Evolutionary conservation across 1,140 invertebrate species (phyloP).

Genomic region (Danaus melanippus): DNA sequence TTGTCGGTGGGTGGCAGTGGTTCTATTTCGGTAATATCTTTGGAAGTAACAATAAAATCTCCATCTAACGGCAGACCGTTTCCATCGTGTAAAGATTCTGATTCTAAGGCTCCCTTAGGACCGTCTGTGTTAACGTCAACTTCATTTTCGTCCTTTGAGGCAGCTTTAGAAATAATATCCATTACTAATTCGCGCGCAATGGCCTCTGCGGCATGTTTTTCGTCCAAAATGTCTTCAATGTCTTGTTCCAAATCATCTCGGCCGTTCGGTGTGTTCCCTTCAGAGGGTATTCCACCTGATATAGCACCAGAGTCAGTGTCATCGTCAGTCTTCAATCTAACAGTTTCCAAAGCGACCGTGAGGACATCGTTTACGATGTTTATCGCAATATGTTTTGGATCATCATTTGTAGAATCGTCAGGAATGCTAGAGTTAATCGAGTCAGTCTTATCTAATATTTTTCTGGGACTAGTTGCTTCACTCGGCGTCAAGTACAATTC

Average conservation of each 20-base stretch:
- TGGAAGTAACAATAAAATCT: conserved; percentile 52
- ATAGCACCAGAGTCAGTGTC: conserved; percentile 61
- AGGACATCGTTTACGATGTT: conserved; percentile 68
- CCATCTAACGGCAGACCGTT: conserved; percentile 63
- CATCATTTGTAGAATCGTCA: conserved; percentile 72
- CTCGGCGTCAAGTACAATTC: conserved; percentile 76
- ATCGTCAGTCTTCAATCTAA: conserved; percentile 58
- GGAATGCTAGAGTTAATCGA: conserved; percentile 68
- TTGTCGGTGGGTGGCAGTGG: conserved; percentile 8
- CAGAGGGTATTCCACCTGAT: conserved; percentile 56
- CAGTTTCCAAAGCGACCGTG: conserved; percentile 65
- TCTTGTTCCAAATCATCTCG: conserved; percentile 64
- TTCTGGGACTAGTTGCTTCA: conserved; percentile 70
- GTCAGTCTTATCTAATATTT: conserved; percentile 65
- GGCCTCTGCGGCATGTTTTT: conserved; percentile 44
- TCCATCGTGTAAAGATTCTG: conserved; percentile 55
- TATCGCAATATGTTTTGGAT: conserved; percentile 65
- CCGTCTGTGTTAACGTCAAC: conserved; percentile 27
- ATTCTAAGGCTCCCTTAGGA: conserved; percentile 40
- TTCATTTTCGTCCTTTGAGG: conserved; percentile 36
- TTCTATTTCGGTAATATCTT: conserved; percentile 31
- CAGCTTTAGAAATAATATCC: conserved; percentile 42
- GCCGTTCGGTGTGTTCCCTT: conserved; percentile 64
- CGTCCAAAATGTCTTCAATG: conserved; percentile 50
- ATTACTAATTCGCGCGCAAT: conserved; percentile 51